These are phyloP conservation scores for Turnix velox DNA, from an alignment of 2,113 vertebrate genomes.

Conservation along the genomic window DNA sequence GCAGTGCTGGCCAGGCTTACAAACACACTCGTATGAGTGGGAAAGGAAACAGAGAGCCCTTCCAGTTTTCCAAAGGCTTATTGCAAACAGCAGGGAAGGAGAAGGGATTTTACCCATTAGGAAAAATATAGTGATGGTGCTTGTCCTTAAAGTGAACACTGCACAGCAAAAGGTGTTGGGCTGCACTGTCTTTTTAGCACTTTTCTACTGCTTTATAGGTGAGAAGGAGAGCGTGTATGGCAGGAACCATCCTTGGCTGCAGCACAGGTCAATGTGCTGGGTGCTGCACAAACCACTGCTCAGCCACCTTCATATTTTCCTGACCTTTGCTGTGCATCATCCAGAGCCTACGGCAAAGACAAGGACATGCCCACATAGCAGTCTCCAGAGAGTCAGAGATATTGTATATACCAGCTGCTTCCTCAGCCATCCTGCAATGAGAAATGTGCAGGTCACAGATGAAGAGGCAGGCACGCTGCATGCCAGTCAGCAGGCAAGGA, in stretches of 20 bases:
- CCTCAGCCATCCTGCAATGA: neutral
- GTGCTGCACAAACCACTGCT: neutral
- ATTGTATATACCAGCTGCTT: neutral
- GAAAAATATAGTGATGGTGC: neutral
- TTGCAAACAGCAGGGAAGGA: conserved; percentile 18
- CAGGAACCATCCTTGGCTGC: neutral
- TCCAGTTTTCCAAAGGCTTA: conserved; percentile 48
- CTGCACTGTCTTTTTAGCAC: neutral
- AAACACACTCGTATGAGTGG: neutral
- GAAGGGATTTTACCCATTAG: conserved; percentile 33
- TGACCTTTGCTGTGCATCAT: neutral
- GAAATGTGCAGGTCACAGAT: conserved; percentile 2
- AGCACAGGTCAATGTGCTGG: fast-evolving
- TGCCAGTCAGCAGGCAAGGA: neutral
- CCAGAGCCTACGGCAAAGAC: neutral
- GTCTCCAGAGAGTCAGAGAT: neutral
- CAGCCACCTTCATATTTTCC: neutral
- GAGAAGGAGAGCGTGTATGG: fast-evolving
- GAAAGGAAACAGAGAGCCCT: neutral
- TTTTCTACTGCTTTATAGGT: fast-evolving
- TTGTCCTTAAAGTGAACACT: conserved; percentile 18
- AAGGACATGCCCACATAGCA: neutral
- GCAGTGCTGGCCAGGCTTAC: neutral
- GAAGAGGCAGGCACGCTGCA: neutral
- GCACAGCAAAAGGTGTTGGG: neutral